phyloP scores from a whole-genome alignment of 2,888 invertebrate species.

The Brachypalpus laphriformis region DNA sequence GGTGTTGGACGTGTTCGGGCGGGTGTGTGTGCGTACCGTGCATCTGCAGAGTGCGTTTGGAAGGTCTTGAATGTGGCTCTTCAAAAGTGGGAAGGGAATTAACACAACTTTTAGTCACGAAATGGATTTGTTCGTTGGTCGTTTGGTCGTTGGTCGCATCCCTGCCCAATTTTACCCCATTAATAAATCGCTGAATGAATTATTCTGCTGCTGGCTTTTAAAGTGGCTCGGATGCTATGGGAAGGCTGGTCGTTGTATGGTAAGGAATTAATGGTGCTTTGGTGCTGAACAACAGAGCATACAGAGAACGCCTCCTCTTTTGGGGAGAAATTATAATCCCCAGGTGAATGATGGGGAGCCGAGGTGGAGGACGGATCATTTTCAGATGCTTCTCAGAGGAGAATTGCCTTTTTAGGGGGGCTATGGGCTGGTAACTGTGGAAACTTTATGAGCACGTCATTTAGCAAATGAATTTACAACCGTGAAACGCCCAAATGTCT shows the following conservation, averaged over 20 bases:
- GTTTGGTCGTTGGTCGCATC: slow-evolving; percentile 57
- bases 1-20: slow-evolving; percentile 51
- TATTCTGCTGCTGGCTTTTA: slow-evolving; percentile 78
- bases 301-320: slow-evolving; percentile 71
- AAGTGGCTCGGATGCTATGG: slow-evolving; percentile 71
- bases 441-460: slow-evolving; percentile 83
- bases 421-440: slow-evolving; percentile 74
- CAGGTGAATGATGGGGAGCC: slow-evolving; percentile 42
- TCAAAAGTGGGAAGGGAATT: slow-evolving; percentile 53
- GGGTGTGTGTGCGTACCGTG: slow-evolving; percentile 31
- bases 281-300: slow-evolving; percentile 70
- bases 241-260: slow-evolving; percentile 60
- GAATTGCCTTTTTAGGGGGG: slow-evolving; percentile 60
- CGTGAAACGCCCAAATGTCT: slow-evolving; percentile 83
- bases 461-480: slow-evolving; percentile 83
- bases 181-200: slow-evolving; percentile 81
- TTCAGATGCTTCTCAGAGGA: slow-evolving; percentile 40
- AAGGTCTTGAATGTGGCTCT: slow-evolving; percentile 25
- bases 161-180: slow-evolving; percentile 75
- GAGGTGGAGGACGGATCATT: slow-evolving; percentile 40
- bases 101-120: slow-evolving; percentile 71
- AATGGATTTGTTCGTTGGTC: slow-evolving; percentile 64
- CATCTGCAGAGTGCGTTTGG: slow-evolving; percentile 36
- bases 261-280: slow-evolving; percentile 61
- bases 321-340: slow-evolving; percentile 61